These are phyloP conservation scores for Aix galericulata DNA, from an alignment of 2,113 vertebrate species.

Conservation along the genomic window DNA sequence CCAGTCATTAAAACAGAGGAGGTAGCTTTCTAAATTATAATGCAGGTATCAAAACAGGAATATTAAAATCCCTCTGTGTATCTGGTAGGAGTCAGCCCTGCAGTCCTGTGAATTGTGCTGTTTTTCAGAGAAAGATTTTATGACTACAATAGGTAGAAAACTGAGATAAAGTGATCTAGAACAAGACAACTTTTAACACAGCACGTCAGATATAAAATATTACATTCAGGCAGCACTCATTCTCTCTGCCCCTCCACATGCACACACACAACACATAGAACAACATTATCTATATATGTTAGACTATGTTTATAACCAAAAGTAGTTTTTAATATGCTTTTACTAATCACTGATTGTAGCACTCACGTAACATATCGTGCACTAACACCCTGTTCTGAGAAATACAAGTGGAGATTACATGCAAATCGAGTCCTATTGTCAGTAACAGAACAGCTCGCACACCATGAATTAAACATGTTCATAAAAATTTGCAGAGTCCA, in stretches of 20 bases:
- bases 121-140: neutral
- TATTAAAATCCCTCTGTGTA: neutral
- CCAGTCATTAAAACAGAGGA: neutral
- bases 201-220: neutral
- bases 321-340: neutral
- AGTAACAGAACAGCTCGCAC: neutral
- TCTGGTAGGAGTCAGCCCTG: neutral
- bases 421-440: neutral
- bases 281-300: neutral
- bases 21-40: neutral
- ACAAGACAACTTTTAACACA: neutral
- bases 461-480: neutral
- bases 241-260: neutral
- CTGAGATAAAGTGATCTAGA: neutral
- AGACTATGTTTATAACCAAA: neutral
- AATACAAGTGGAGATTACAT: neutral
- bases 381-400: neutral
- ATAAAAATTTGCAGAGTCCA: neutral
- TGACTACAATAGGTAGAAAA: neutral
- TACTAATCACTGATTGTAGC: neutral
- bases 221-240: neutral
- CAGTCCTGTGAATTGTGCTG: neutral
- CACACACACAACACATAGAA: neutral
- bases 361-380: neutral
- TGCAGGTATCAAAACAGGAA: neutral